Conservation (phyloP, 2,113 vertebrate species). For the Sinocyclocheilus anophthalmus region DNA sequence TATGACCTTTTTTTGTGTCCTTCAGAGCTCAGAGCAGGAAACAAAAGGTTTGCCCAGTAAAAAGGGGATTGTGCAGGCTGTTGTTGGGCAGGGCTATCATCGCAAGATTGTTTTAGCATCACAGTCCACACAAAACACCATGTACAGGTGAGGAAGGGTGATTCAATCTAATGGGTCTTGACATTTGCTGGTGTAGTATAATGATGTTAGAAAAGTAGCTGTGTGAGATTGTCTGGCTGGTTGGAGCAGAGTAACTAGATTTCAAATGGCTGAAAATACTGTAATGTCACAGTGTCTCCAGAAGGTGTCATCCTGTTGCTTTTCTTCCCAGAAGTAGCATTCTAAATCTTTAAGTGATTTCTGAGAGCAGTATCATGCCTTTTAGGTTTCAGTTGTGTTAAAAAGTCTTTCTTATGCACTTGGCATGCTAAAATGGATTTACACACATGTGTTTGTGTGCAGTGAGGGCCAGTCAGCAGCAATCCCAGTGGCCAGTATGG, state of each 20-base stretch:
- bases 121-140: conserved; percentile 91
- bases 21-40: conserved; percentile 93
- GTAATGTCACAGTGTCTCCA: conserved; percentile 28
- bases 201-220: background rate
- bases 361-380: background rate
- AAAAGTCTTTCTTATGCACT: background rate
- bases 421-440: background rate
- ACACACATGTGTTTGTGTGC: conserved; percentile 40
- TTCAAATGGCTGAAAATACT: background rate
- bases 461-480: conserved; percentile 97
- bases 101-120: conserved; percentile 97
- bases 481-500: conserved; percentile 98
- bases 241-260: background rate
- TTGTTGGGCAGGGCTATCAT: conserved; percentile 96
- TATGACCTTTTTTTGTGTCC: background rate
- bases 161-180: background rate
- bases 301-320: conserved; percentile 27
- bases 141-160: conserved; percentile 86
- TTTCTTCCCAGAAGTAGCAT: background rate
- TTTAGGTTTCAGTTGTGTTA: background rate
- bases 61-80: conserved; percentile 97
- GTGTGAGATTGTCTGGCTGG: background rate
- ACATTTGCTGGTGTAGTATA: background rate
- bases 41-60: conserved; percentile 96
- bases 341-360: background rate